Percentiles rank a stretch among this genome's conserved stretches.
phyloP scores from a whole-genome alignment of 2,113 vertebrate genomes.

The Bagarius yarrelli region DNA sequence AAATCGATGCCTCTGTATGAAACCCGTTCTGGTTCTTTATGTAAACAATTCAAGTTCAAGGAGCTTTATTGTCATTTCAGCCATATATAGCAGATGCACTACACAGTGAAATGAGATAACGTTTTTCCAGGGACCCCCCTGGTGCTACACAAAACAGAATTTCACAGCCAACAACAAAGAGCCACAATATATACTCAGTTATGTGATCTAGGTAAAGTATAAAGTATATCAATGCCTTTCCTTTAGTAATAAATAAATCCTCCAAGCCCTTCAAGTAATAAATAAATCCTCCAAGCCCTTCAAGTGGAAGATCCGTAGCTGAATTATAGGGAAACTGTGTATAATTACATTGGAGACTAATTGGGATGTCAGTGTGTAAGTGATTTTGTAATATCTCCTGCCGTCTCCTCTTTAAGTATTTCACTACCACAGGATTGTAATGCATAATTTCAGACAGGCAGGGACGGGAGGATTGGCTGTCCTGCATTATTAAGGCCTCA shows the following conservation, averaged over 20 bases:
- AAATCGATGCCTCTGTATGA: too few relatives aligned
- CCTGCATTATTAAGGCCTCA: conserved; percentile 44
- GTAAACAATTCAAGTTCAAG: too few relatives aligned
- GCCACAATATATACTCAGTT: too few relatives aligned
- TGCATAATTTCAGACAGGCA: conserved; percentile 49
- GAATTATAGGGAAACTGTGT: conserved; percentile 17
- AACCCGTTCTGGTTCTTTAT: too few relatives aligned
- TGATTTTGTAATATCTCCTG: conserved; percentile 28
- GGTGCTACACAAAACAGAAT: too few relatives aligned
- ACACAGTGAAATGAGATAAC: too few relatives aligned
- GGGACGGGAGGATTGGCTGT: conserved; percentile 35
- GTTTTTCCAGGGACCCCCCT: too few relatives aligned
- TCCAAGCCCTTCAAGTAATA: too few relatives aligned
- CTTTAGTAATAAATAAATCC: neutral
- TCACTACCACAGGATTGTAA: conserved; percentile 45
- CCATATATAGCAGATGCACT: too few relatives aligned
- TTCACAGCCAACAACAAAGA: too few relatives aligned
- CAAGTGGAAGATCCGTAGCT: conserved; percentile 24
- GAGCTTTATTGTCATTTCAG: too few relatives aligned
- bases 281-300: neutral
- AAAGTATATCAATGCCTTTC: neutral
- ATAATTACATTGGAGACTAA: conserved; percentile 54
- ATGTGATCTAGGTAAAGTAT: neutral
- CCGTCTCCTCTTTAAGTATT: conserved; percentile 26
- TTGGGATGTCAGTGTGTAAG: conserved; percentile 49